These are phyloP conservation scores for Hypomecis atomaria DNA, from an alignment of 2,888 invertebrate species.

Conservation along the genomic window DNA sequence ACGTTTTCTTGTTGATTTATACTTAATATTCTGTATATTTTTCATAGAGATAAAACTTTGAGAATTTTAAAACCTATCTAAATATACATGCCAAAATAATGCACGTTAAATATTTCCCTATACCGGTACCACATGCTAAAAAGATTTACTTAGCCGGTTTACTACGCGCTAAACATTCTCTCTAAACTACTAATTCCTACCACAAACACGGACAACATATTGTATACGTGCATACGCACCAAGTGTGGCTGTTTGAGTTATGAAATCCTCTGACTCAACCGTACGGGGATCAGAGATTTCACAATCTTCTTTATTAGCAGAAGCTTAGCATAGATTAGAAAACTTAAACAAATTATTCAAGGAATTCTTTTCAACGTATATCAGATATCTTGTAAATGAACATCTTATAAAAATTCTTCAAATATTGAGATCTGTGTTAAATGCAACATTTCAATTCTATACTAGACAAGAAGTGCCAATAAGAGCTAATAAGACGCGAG, in stretches of 20 bases:
- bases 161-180: slow-evolving; percentile 4
- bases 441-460: slow-evolving; percentile 8
- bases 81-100: too few relatives aligned
- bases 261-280: slow-evolving; percentile 39
- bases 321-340: slow-evolving; percentile 43
- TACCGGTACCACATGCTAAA: not conserved
- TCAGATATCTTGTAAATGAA: slow-evolving; percentile 15
- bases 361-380: slow-evolving; percentile 24
- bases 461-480: not conserved
- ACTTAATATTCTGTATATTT: too few relatives aligned
- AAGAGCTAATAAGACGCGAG: too few relatives aligned
- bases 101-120: not conserved
- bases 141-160: slow-evolving; percentile 7
- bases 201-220: slow-evolving; percentile 18
- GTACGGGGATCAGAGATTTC: slow-evolving; percentile 35
- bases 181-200: slow-evolving; percentile 18
- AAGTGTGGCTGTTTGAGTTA: slow-evolving; percentile 37
- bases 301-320: slow-evolving; percentile 44
- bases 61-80: too few relatives aligned
- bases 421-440: slow-evolving; percentile 6
- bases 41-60: too few relatives aligned
- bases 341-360: slow-evolving; percentile 26
- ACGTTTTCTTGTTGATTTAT: too few relatives aligned
- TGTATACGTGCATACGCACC: slow-evolving; percentile 11
- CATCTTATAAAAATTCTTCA: slow-evolving; percentile 16